phyloP scores from a whole-genome alignment of 2,888 invertebrate species.

The Hemithea aestivaria region DNA sequence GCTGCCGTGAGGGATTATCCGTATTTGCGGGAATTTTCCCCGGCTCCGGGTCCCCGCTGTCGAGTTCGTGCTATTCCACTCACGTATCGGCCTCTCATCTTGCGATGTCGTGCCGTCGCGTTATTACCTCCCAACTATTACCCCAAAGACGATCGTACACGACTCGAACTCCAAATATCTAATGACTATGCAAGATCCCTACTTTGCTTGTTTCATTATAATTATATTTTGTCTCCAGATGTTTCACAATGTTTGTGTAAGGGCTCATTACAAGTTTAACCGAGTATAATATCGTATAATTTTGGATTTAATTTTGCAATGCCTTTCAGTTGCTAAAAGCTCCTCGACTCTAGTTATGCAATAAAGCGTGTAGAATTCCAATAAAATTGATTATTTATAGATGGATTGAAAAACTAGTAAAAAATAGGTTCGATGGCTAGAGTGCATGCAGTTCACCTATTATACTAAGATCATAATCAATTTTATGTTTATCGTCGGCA shows the following conservation, averaged over 20 bases:
- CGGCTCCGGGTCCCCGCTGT: conserved; percentile 25
- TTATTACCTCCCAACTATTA: conserved; percentile 69
- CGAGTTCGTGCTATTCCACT: conserved; percentile 42
- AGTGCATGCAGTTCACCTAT: conserved; percentile 18
- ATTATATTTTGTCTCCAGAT: conserved; percentile 9
- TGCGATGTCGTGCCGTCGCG: conserved; percentile 59
- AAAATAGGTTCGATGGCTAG: conserved; percentile 4
- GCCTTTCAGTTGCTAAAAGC: too few species aligned
- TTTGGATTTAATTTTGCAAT: neutral
- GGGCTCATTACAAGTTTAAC: conserved; percentile 14
- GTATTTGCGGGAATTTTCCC: conserved; percentile 49
- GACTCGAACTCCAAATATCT: conserved; percentile 42
- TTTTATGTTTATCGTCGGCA: conserved; percentile 24
- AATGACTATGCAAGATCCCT: conserved; percentile 28
- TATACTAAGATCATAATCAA: conserved; percentile 20
- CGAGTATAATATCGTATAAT: conserved; percentile 8
- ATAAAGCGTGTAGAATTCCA: too few species aligned
- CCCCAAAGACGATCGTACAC: conserved; percentile 40
- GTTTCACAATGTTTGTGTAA: conserved; percentile 13
- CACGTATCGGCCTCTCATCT: conserved; percentile 69
- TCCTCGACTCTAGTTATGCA: too few species aligned
- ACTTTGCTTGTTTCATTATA: conserved; percentile 15
- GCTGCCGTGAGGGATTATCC: conserved; percentile 60
- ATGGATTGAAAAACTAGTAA: neutral
- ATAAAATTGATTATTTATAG: neutral